Evolutionary conservation across 2,888 invertebrate species (phyloP).

Genomic region (Meiosimyza platycephala): DNA sequence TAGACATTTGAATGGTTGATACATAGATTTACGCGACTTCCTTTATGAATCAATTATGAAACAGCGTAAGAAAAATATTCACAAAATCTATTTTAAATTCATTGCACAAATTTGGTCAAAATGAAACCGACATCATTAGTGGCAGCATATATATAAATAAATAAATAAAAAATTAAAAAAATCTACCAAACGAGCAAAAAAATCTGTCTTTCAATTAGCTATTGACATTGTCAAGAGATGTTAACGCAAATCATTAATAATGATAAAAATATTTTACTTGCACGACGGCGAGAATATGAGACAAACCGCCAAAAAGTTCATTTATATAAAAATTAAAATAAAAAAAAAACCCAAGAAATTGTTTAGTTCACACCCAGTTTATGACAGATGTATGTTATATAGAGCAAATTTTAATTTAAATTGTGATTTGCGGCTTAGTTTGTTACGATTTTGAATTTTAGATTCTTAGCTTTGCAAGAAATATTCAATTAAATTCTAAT

Average conservation of each 20-base stretch:
- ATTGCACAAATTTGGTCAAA: constrained; percentile 14
- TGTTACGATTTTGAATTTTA: too few species aligned
- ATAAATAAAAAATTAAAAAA: too few species aligned
- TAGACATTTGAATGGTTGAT: neutral
- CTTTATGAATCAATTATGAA: constrained; percentile 11
- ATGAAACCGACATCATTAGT: constrained; percentile 8
- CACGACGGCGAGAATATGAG: neutral
- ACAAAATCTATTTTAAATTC: constrained; percentile 16
- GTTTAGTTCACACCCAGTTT: constrained; percentile 5
- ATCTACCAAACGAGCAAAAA: neutral
- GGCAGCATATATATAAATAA: too few species aligned
- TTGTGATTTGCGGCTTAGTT: too few species aligned
- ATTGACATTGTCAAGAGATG: constrained; percentile 37
- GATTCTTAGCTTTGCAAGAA: too few species aligned
- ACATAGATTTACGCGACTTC: constrained; percentile 5
- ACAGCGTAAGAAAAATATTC: too few species aligned
- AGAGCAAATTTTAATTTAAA: too few species aligned
- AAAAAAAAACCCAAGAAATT: neutral
- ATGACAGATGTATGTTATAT: neutral
- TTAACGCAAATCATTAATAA: constrained; percentile 38
- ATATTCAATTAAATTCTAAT: too few species aligned
- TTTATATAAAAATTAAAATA: neutral
- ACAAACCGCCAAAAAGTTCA: neutral
- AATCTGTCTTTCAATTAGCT: constrained; percentile 31
- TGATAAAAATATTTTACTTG: constrained; percentile 13